phyloP scores from a whole-genome alignment of 2,888 invertebrate genomes.

The Eupithecia centaureata region DNA sequence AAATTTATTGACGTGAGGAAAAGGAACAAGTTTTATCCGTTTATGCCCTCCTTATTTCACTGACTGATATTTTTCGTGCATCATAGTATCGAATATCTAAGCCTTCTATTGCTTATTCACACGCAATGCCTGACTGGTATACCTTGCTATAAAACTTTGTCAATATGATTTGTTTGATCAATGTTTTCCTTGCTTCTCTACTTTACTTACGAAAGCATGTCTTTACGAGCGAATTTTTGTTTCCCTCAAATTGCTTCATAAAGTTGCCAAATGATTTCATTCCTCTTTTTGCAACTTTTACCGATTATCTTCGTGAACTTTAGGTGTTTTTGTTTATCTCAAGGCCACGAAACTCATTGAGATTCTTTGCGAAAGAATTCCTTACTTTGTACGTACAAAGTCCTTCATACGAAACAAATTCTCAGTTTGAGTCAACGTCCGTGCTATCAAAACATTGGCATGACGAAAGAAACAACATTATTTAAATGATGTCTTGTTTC shows the following conservation, averaged over 20 bases:
- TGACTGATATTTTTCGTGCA: slow-evolving; percentile 34
- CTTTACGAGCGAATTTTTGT: not conserved
- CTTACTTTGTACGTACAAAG: slow-evolving; percentile 22
- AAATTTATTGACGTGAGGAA: slow-evolving; percentile 18
- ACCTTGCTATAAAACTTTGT: slow-evolving; percentile 40
- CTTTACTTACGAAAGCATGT: slow-evolving; percentile 3
- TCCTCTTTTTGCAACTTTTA: not conserved
- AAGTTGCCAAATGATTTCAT: slow-evolving; percentile 14
- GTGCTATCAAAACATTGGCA: slow-evolving; percentile 38
- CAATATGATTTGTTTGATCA: slow-evolving; percentile 41
- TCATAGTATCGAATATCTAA: slow-evolving; percentile 32
- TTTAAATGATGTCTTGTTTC: not conserved
- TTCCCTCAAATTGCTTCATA: not conserved
- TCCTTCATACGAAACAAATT: slow-evolving; percentile 12
- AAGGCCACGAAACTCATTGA: slow-evolving; percentile 9
- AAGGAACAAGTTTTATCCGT: slow-evolving; percentile 15
- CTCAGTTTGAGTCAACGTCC: slow-evolving; percentile 28
- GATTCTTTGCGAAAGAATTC: slow-evolving; percentile 22
- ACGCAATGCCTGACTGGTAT: slow-evolving; percentile 39
- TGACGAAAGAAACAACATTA: slow-evolving; percentile 19
- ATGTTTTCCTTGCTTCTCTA: slow-evolving; percentile 35
- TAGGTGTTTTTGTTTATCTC: slow-evolving; percentile 1
- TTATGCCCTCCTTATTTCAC: slow-evolving; percentile 25
- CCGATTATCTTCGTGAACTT: slow-evolving; percentile 9
- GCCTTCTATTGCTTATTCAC: slow-evolving; percentile 34